Evolutionary conservation across 2,888 invertebrate genomes (phyloP).

Genomic region (Marronus borbonicus): DNA sequence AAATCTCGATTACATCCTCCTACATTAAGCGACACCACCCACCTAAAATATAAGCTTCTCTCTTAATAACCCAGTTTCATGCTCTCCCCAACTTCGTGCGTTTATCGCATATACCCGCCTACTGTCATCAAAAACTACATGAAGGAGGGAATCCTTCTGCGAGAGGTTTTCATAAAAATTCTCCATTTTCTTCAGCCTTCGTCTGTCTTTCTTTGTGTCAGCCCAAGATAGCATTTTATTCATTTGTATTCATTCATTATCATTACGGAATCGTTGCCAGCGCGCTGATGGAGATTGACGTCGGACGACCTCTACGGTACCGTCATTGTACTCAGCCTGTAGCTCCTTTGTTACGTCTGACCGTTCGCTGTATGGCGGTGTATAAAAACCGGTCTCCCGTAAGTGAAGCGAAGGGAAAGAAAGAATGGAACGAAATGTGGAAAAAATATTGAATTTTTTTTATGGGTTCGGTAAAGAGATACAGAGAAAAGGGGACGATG

Average conservation of each 20-base stretch:
- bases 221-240: conserved; percentile 23
- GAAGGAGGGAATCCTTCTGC: too few relatives aligned
- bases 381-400: conserved; percentile 11
- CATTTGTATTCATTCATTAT: conserved; percentile 23
- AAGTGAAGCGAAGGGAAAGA: background rate
- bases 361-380: conserved; percentile 2
- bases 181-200: background rate
- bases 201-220: background rate
- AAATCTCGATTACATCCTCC: too few relatives aligned
- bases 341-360: conserved; percentile 26
- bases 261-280: background rate
- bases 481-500: conserved; percentile 2
- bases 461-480: conserved; percentile 24
- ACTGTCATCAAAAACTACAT: too few relatives aligned
- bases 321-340: conserved; percentile 15
- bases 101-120: too few relatives aligned
- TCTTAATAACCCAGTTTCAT: too few relatives aligned
- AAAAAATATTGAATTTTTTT: conserved; percentile 41
- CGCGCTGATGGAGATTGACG: too few relatives aligned
- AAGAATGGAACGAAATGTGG: conserved; percentile 21
- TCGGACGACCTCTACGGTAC: background rate
- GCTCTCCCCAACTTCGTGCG: too few relatives aligned
- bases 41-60: too few relatives aligned
- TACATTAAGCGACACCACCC: too few relatives aligned
- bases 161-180: conserved; percentile 8